Percentiles rank a stretch among this genome's conserved stretches.
Evolutionary conservation across 2,797 vertebrate genomes (phyloP).

Genomic region (Lepus oiostolus): DNA sequence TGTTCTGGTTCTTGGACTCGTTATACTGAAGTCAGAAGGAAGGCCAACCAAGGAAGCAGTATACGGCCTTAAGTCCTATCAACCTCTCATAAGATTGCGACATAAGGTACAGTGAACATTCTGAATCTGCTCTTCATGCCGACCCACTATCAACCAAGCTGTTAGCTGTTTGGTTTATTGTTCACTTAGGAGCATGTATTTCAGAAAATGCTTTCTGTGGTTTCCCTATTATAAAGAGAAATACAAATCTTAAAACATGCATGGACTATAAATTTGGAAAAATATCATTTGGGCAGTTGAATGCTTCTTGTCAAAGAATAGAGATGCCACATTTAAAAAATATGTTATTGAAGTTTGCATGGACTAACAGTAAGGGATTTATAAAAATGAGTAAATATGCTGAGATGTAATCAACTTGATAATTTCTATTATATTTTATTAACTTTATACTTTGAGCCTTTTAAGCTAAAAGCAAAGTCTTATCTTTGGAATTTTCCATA

Average conservation of each 20-base stretch:
- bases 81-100: slow-evolving; percentile 93
- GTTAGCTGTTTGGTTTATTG: slow-evolving; percentile 44
- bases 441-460: neutral
- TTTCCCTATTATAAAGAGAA: neutral
- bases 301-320: neutral
- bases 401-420: neutral
- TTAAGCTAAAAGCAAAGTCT: neutral
- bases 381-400: neutral
- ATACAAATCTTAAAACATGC: neutral
- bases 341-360: neutral
- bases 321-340: neutral
- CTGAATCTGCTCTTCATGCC: slow-evolving; percentile 71
- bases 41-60: slow-evolving; percentile 92
- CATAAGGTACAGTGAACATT: slow-evolving; percentile 94
- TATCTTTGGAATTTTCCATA: neutral
- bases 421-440: neutral
- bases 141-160: neutral
- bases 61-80: slow-evolving; percentile 90
- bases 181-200: neutral
- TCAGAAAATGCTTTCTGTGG: neutral
- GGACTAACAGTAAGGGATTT: neutral
- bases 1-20: slow-evolving; percentile 90
- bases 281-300: neutral
- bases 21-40: slow-evolving; percentile 89
- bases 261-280: neutral